phyloP scores from a whole-genome alignment of 1,140 invertebrate genomes.

The Globodera rostochiensis region DNA sequence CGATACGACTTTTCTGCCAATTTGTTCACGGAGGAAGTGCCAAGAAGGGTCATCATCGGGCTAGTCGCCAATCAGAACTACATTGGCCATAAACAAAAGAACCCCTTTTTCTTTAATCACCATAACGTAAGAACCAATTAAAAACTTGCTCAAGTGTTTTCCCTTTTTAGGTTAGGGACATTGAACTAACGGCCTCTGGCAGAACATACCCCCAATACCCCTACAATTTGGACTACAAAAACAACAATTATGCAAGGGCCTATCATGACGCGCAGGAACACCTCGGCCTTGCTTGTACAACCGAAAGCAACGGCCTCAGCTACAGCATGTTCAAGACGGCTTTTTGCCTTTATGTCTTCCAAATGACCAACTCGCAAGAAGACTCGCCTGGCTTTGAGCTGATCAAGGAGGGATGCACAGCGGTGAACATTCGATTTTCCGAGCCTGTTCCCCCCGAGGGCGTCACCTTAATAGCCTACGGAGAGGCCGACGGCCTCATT shows the following conservation, averaged over 20 bases:
- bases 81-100: constrained; percentile 19
- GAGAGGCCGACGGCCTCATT: constrained; percentile 10
- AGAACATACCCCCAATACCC: background rate
- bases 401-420: constrained; percentile 19
- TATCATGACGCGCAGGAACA: constrained; percentile 11
- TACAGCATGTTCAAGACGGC: constrained; percentile 15
- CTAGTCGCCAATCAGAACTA: constrained; percentile 9
- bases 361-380: constrained; percentile 27
- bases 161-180: background rate
- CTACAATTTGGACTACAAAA: constrained; percentile 21
- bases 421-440: constrained; percentile 24
- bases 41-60: constrained; percentile 21
- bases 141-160: too few relatives aligned
- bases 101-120: constrained; percentile 19
- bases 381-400: constrained; percentile 27
- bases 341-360: constrained; percentile 22
- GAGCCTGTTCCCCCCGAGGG: constrained; percentile 19
- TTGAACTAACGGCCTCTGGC: constrained; percentile 19
- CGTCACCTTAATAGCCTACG: constrained; percentile 24
- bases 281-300: background rate
- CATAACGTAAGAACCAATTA: constrained; percentile 9
- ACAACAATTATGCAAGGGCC: constrained; percentile 27
- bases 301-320: constrained; percentile 11
- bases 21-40: constrained; percentile 32
- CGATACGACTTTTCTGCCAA: constrained; percentile 23